Conservation (phyloP, 2,113 vertebrate genomes). For the Lepisosteus osseus region DNA sequence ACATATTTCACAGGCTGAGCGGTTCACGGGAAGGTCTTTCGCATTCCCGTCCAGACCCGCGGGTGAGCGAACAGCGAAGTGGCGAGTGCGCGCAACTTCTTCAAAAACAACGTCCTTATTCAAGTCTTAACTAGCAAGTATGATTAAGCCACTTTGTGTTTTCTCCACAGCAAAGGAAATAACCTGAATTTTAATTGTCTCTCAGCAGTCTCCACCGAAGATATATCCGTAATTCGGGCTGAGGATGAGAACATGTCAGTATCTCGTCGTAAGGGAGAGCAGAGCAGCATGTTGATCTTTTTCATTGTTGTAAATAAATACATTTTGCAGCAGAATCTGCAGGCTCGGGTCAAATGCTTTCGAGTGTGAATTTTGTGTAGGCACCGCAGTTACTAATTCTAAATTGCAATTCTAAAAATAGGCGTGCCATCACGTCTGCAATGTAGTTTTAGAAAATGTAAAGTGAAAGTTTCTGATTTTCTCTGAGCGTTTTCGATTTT, state of each 20-base stretch:
- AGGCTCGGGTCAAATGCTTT: too few relatives aligned
- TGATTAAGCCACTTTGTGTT: constrained; percentile 19
- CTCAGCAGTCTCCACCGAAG: too few relatives aligned
- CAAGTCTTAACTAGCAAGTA: constrained; percentile 24
- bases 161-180: constrained; percentile 15
- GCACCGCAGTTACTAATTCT: too few relatives aligned
- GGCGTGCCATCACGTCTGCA: too few relatives aligned
- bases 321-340: neutral
- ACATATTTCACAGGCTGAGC: neutral
- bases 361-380: too few relatives aligned
- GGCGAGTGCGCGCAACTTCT: constrained; percentile 17
- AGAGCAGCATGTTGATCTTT: too few relatives aligned
- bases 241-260: too few relatives aligned
- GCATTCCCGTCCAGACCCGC: constrained; percentile 22
- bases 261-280: too few relatives aligned
- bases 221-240: too few relatives aligned
- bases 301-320: neutral
- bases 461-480: too few relatives aligned
- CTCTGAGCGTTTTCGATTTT: neutral
- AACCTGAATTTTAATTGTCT: neutral
- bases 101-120: constrained; percentile 19
- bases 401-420: too few relatives aligned
- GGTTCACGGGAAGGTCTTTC: constrained; percentile 14
- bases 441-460: too few relatives aligned
- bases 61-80: constrained; percentile 20